Percentiles rank a stretch among this genome's conserved stretches.
phyloP scores from a whole-genome alignment of 2,797 vertebrate species.

The Gadopsis marmoratus region DNA sequence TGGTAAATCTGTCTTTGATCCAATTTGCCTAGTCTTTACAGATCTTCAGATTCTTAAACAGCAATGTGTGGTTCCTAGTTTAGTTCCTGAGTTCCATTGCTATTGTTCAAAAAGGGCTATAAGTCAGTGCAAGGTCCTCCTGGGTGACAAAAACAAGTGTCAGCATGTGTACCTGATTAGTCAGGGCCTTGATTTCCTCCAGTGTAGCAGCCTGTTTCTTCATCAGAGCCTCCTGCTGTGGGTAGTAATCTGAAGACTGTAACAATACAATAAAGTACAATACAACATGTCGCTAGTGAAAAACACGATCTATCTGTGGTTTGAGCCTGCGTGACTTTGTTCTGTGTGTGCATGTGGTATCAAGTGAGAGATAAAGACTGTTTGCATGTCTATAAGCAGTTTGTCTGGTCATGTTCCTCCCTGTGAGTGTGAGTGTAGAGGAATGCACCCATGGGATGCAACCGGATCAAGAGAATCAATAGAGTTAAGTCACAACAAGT shows the following conservation, averaged over 20 bases:
- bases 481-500: constrained; percentile 66
- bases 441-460: constrained; percentile 71
- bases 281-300: constrained; percentile 30
- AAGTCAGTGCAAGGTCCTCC: neutral
- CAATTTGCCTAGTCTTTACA: neutral
- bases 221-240: constrained; percentile 89
- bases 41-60: neutral
- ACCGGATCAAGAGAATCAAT: constrained; percentile 76
- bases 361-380: constrained; percentile 48
- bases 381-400: constrained; percentile 52
- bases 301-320: constrained; percentile 57
- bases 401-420: constrained; percentile 62
- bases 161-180: constrained; percentile 85
- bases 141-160: constrained; percentile 14
- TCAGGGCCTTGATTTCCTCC: constrained; percentile 87
- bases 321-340: constrained; percentile 16
- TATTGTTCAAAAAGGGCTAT: neutral
- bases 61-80: neutral
- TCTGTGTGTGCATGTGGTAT: constrained; percentile 37
- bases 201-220: constrained; percentile 91
- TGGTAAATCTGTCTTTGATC: neutral
- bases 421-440: constrained; percentile 39
- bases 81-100: neutral
- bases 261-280: constrained; percentile 50
- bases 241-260: constrained; percentile 86